Percentiles rank a stretch among this genome's conserved stretches.
Evolutionary conservation across 37 sponge, comb jelly and placozoan species (phyloP).

Genomic region (Amphimedon queenslandica): DNA sequence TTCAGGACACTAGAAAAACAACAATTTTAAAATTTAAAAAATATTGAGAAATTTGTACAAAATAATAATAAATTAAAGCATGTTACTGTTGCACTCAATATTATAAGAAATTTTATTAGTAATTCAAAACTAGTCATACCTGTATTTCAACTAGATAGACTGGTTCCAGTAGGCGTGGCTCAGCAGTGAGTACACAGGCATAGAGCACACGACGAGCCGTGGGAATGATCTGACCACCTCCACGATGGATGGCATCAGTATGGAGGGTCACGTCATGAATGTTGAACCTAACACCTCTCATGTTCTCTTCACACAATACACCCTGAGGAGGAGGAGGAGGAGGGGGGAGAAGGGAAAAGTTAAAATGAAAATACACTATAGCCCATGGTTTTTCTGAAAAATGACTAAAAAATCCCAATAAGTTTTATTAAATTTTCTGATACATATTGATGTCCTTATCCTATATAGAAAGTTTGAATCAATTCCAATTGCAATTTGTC

Average conservation of each 20-base stretch:
- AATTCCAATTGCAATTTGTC: no score
- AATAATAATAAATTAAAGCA: no score
- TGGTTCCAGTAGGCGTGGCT: constrained; percentile 90
- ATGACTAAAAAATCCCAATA: no score
- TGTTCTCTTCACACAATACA: constrained; percentile 96
- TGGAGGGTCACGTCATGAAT: constrained; percentile 98
- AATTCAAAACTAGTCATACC: no score
- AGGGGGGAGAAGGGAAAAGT: not conserved
- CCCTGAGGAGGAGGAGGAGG: constrained; percentile 47
- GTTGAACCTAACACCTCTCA: constrained; percentile 87
- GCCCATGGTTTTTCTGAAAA: no score
- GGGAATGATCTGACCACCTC: constrained; percentile 99
- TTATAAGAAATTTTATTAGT: no score
- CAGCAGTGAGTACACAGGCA: constrained; percentile 89
- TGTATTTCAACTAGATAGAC: constrained; percentile 98
- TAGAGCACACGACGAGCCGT: constrained; percentile 87
- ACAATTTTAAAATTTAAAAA: not conserved
- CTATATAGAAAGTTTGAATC: no score
- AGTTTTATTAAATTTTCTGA: no score
- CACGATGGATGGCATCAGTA: constrained; percentile 98
- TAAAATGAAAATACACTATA: no score
- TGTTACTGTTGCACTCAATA: no score
- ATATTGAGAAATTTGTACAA: not conserved
- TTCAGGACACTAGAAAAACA: constrained; percentile 83
- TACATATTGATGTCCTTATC: no score